Base-by-base conservation (phyloP, 2,113 vertebrate genomes). In the Forbesichthys papilliferus region DNA sequence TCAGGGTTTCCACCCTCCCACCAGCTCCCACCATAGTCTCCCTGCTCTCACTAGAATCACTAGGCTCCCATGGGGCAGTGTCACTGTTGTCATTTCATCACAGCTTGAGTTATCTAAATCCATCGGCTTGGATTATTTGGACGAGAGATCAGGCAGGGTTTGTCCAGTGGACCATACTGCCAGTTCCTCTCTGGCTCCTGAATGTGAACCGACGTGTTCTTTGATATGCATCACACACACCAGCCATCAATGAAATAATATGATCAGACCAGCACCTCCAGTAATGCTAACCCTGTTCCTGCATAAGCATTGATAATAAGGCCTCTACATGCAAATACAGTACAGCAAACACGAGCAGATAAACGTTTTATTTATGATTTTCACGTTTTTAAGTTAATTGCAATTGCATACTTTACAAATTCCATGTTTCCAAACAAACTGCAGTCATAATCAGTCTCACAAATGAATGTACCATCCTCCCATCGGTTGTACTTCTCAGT, bases 71-170 rank as follows among this genome's bases (percentile, higher is more conserved):
- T 9, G 11, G 70, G 82, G 80, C 77, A 66, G 73, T 7, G 52
- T 62, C 64, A 48, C 82, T 92, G 88, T 92, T 92, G 87, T 89
- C 86, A 91, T 92, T 92, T 91, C 89, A 91, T 92, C 86, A 89
- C 81, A 71, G 69, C 34, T 66, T 85, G 83, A 91, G 71, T 86
- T 68, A 54, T 48, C 75, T 88, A 87, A 92, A 89, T 87, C 83
- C 14, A 69, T 20, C 5, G 5, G 74, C 73, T 83, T 77, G 9
- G 70, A 89, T 87, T 90, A 87, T 90, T 89, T 87, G 78, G 78
- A 87, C 61, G 74, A 77, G 82, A 79, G 87, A 86, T 91, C 85
- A 77, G 55, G 59, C 47, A 73, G 68, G 74, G 66, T 84, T 87
- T 86, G 75, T 77, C 76, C 80, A 63, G 61, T n/a, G 69, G 78